Conservation (phyloP, 2,113 vertebrate species). For the Dasypus novemcinctus region DNA sequence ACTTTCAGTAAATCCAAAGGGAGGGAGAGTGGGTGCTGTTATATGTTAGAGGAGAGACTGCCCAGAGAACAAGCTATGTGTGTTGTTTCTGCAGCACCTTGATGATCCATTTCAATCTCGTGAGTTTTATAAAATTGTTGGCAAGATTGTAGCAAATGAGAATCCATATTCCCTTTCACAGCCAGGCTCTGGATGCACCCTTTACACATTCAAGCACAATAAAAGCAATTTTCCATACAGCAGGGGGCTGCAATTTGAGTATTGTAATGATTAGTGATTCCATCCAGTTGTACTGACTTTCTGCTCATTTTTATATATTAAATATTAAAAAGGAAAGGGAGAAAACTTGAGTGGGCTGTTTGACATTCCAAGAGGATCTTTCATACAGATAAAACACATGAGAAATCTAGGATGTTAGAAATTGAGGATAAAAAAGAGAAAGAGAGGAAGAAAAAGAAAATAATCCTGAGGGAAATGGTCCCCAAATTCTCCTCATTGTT, state of each 20-base stretch:
- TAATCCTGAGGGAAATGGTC: background rate
- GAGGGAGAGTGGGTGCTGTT: background rate
- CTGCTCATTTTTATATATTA: slow-evolving; percentile 59
- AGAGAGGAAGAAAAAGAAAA: background rate
- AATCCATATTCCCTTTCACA: background rate
- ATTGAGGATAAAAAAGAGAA: background rate
- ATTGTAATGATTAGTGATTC: slow-evolving; percentile 56
- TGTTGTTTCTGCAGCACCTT: background rate
- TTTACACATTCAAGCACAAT: background rate
- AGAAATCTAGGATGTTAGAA: slow-evolving; percentile 36
- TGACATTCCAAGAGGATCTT: slow-evolving; percentile 51
- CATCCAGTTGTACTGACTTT: slow-evolving; percentile 5
- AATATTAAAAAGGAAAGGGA: slow-evolving; percentile 41
- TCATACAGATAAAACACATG: slow-evolving; percentile 37
- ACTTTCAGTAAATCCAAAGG: slow-evolving; percentile 49
- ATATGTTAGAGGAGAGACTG: background rate
- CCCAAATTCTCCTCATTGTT: background rate
- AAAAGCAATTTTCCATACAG: slow-evolving; percentile 50
- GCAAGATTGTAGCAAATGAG: background rate
- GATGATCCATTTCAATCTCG: background rate
- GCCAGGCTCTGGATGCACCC: background rate
- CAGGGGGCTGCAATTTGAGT: background rate
- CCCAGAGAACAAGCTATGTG: background rate
- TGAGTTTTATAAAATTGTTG: slow-evolving; percentile 33
- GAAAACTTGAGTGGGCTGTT: slow-evolving; percentile 6